Conservation (phyloP, 2,888 invertebrate genomes). For the Dasypolia templi region DNA sequence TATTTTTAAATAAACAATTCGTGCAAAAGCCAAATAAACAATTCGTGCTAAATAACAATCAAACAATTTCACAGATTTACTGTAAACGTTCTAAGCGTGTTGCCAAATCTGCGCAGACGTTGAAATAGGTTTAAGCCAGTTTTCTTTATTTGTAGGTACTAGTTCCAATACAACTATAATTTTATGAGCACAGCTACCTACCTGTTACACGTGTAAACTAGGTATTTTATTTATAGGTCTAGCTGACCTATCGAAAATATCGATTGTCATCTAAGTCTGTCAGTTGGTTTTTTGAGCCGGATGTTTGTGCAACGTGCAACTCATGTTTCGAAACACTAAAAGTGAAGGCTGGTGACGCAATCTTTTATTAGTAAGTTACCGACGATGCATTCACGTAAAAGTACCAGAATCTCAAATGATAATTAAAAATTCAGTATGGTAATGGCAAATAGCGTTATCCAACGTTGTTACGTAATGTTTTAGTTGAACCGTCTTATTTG, state of each 20-base stretch:
- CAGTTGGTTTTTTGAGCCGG: conserved; percentile 79
- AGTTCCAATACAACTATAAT: conserved; percentile 15
- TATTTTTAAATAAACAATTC: conserved; percentile 50
- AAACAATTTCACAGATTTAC: conserved; percentile 50
- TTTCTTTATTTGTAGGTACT: conserved; percentile 21
- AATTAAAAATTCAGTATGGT: conserved; percentile 69
- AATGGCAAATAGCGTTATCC: conserved; percentile 61
- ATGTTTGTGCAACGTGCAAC: conserved; percentile 87
- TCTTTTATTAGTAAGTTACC: conserved; percentile 82
- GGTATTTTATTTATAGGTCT: conserved; percentile 33
- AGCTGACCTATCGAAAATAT: conserved; percentile 68
- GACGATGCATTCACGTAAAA: conserved; percentile 77
- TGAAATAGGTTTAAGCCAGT: conserved; percentile 1
- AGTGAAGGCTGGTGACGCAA: conserved; percentile 87
- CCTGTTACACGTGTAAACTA: conserved; percentile 43
- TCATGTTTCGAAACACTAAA: conserved; percentile 86
- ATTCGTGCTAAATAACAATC: conserved; percentile 46
- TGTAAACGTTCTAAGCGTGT: conserved; percentile 35
- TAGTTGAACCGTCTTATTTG: conserved; percentile 50
- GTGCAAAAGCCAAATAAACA: conserved; percentile 43
- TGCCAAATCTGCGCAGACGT: conserved; percentile 45
- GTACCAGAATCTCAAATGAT: conserved; percentile 71
- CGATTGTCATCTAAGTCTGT: conserved; percentile 70
- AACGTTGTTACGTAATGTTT: conserved; percentile 66
- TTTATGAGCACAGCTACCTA: conserved; percentile 14